Evolutionary conservation across 2,797 vertebrate species (phyloP), one percentile per base, ranked within the genome.

Genomic region (Leptoclinus maculatus): DNA sequence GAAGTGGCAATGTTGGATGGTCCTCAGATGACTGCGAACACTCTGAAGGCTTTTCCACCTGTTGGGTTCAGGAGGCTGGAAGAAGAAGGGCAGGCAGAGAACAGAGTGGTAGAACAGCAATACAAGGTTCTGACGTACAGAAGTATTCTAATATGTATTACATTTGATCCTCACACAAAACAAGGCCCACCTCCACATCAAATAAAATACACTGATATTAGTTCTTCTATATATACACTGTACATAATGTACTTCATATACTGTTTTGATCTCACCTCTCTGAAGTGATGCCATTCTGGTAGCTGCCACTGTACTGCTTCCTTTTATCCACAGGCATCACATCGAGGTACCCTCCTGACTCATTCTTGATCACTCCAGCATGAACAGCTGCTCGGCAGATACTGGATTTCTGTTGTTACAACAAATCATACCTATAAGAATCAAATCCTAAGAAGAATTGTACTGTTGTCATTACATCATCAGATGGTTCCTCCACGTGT

Each of bases 301-400:
- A 93, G 70, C 96, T 97, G 69, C 96, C 96, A 5, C 85, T 85
- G 43, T 99, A 98, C 80, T 95, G 93, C 83, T 86, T 96, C 88
- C 96, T 96, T 85, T 93, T 96, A 87, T 99, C 97, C 49, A 98
- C 93, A 8, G 97, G 98, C 98, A 99, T 99, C 34, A 99, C 93
- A 19, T 99, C 98, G 1, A 99, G 94, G 16, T 99, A 99, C 10
- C 98, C 98, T 1, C 98, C 98, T 0, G 96, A 93, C 25, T 94
- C 92, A 67, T 93, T 97, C 84, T 87, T 95, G 85, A 99, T 95
- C 69, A 99, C 98, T 2, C 98, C 98, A 5, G 98, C 97, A 0
- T 99, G 98, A 13, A 99, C 87, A 1, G 97, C 98, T 21, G 97
- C 95, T 86, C 97, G 94, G 89, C 98, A 99, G 87, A 99, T 98